Percentiles rank a stretch among this genome's conserved stretches.
Evolutionary conservation across 2,113 vertebrate species (phyloP).

Genomic region (Ochotona princeps): DNA sequence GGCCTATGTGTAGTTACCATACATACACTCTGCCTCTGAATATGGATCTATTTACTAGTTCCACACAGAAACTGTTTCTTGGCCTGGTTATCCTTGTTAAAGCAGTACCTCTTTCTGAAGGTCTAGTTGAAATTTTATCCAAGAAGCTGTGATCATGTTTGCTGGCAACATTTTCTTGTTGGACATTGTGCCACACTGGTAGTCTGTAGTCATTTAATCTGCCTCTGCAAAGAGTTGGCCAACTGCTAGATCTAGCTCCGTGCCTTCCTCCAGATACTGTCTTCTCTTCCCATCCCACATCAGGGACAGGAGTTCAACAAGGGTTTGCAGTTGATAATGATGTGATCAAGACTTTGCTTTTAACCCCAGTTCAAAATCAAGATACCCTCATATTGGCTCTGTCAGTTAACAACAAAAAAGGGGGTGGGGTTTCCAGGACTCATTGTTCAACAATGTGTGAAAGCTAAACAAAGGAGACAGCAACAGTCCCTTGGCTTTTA

Average conservation of each 20-base stretch:
- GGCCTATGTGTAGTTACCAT: not conserved
- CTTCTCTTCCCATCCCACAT: not conserved
- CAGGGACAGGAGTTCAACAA: not conserved
- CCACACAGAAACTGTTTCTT: not conserved
- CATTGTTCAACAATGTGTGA: not conserved
- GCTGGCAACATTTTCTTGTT: not conserved
- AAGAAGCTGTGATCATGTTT: not conserved
- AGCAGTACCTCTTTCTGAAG: slow-evolving; percentile 21
- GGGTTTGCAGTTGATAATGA: not conserved
- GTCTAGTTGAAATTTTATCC: not conserved
- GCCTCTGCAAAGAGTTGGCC: not conserved
- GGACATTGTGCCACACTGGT: not conserved
- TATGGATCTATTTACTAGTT: not conserved
- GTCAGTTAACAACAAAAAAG: not conserved
- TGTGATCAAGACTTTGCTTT: not conserved
- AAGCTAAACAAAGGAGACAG: not conserved
- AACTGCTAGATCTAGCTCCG: not conserved
- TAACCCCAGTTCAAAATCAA: slow-evolving; percentile 2
- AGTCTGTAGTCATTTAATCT: not conserved
- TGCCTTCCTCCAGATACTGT: no score
- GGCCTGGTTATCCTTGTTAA: not conserved
- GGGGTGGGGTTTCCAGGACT: not conserved
- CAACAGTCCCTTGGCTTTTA: slow-evolving; percentile 7
- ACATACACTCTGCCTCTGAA: not conserved
- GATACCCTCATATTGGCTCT: not conserved